Conservation (phyloP, 2,888 invertebrate genomes). For the Cabera pusaria region DNA sequence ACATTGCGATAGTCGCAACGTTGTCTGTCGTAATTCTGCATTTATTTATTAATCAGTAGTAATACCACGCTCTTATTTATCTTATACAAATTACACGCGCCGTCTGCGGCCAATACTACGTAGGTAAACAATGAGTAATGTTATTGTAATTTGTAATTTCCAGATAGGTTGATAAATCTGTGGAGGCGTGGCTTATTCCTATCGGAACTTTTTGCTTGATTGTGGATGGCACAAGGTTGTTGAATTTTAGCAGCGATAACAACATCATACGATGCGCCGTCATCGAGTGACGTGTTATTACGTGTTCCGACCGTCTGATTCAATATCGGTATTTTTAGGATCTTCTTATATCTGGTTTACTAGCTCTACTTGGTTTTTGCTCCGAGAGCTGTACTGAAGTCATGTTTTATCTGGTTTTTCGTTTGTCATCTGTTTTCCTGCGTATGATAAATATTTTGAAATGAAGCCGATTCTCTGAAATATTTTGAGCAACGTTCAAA, state of each 20-base stretch:
- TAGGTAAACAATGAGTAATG: constrained; percentile 34
- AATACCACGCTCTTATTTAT: constrained; percentile 19
- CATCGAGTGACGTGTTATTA: constrained; percentile 60
- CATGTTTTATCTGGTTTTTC: constrained; percentile 2
- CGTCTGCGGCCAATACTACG: constrained; percentile 21
- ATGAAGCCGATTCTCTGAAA: constrained; percentile 4
- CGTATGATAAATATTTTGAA: not conserved
- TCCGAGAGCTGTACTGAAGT: constrained; percentile 25
- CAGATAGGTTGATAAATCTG: constrained; percentile 29
- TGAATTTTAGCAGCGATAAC: constrained; percentile 38
- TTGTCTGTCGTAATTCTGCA: constrained; percentile 11
- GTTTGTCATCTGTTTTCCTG: constrained; percentile 17
- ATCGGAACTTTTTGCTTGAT: constrained; percentile 21
- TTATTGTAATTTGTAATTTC: constrained; percentile 17
- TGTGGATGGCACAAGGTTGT: constrained; percentile 29
- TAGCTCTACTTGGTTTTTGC: too few relatives aligned
- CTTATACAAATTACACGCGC: constrained; percentile 12
- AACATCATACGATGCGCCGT: constrained; percentile 70
- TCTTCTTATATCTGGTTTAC: too few relatives aligned
- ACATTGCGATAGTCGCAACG: constrained; percentile 14
- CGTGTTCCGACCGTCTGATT: constrained; percentile 36
- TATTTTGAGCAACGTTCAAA: not conserved
- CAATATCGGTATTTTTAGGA: constrained; percentile 39
- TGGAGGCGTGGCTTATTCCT: constrained; percentile 42
- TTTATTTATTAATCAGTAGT: constrained; percentile 20